Evolutionary conservation across 2,797 vertebrate species (phyloP), one percentile per base, ranked within the genome.

Genomic region (Anguilla pacifica): DNA sequence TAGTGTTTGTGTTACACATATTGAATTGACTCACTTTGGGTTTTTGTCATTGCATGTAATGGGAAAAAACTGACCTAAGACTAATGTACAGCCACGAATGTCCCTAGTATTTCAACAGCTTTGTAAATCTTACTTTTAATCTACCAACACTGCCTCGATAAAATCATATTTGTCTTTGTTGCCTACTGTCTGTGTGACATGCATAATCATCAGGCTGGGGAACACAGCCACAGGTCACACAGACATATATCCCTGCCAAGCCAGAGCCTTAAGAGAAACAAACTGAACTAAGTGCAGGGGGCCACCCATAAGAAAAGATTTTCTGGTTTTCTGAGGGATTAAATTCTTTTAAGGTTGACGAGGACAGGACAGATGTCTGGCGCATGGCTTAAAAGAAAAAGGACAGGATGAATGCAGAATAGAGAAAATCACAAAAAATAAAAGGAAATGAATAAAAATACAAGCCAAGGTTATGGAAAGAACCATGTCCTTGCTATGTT

Each of bases 111-210:
- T 83, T 87, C 46, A 84, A 72, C 64, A 35, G 87, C 82, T 84
- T 72, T 87, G 51, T 59, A 46, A 84, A 83, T 67, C 31, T 84
- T 87, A 53, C 70, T 85, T 74, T 53, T 3, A 85, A 85, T 87
- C 51, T 53, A 84, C 83, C n/a, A 13, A 57, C 28, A 22, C n/a
- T 57, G n/a, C 10, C 83, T 59, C 28, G n/a, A 55, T 35, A 28
- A 64, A 85, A 85, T 46, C 11, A 64, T 85, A 49, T 83, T 53
- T 53, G 81, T n/a, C 25, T 53, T 83, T 53, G 46, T 46, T 83
- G 77, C 61, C 46, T 49, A 35, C 25, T 53, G 25, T 51, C 61
- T 35, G 39, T 87, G 28, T 83, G 59, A 49, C 86, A 53, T 51
- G 49, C 39, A 87, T 83, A 35, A 49, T 86, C 85, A 74, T 79